phyloP scores from a whole-genome alignment of 2,797 vertebrate genomes.

The Coreius guichenoti region DNA sequence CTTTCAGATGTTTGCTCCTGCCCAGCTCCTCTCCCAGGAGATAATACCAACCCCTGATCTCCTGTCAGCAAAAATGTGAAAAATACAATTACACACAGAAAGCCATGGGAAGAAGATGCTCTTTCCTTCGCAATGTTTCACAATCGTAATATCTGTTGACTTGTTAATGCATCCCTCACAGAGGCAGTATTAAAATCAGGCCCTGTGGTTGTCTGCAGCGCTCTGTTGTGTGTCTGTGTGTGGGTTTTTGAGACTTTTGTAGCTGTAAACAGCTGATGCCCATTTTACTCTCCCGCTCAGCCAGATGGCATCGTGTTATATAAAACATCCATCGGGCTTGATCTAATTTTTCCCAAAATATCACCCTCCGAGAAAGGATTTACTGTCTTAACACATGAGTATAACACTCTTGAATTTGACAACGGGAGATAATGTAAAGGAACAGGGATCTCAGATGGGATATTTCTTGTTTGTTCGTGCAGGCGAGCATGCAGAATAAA shows the following conservation, averaged over 20 bases:
- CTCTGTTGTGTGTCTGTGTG: not conserved
- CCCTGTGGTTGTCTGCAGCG: not conserved
- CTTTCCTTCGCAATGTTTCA: constrained; percentile 1
- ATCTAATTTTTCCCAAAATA: constrained; percentile 40
- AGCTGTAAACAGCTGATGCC: constrained; percentile 20
- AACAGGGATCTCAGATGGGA: constrained; percentile 25
- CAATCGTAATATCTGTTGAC: constrained; percentile 6
- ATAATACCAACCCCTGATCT: constrained; percentile 88
- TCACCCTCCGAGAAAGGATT: constrained; percentile 10
- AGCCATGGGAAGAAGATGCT: constrained; percentile 25
- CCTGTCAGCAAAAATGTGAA: constrained; percentile 70
- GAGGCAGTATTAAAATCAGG: not conserved
- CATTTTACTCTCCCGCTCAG: constrained; percentile 5
- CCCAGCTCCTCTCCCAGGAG: constrained; percentile 86
- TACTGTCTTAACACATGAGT: constrained; percentile 29
- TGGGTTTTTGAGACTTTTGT: constrained; percentile 7
- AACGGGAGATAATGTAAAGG: not conserved
- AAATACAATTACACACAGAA: constrained; percentile 43
- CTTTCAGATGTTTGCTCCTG: constrained; percentile 87
- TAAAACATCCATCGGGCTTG: constrained; percentile 37
- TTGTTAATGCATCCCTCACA: constrained; percentile 8
- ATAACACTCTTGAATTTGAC: constrained; percentile 17
- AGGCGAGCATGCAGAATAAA: constrained; percentile 25
- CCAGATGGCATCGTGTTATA: constrained; percentile 33
- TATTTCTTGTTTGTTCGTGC: not conserved